phyloP scores from a whole-genome alignment of 2,888 invertebrate species.

The Cyrtodaria siliqua region DNA sequence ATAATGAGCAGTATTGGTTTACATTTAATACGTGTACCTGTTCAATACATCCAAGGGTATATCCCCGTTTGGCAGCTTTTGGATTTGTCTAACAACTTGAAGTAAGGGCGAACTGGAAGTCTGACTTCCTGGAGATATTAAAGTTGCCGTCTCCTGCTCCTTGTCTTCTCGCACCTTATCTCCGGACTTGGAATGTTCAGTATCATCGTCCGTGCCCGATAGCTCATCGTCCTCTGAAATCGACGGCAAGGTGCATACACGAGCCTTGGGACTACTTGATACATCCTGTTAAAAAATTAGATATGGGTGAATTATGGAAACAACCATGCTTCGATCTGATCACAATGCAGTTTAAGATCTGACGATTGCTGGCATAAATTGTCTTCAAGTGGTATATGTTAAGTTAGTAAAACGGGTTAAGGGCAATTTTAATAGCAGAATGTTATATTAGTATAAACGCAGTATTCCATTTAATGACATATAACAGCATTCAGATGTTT shows the following conservation, averaged over 20 bases:
- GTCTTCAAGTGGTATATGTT: no score
- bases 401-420: no score
- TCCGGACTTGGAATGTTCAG: constrained; percentile 3
- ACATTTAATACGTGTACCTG: constrained; percentile 53
- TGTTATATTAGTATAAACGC: no score
- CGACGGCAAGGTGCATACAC: constrained; percentile 94
- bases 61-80: constrained; percentile 75
- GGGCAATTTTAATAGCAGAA: no score
- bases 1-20: no score
- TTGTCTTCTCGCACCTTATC: constrained; percentile 44
- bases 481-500: no score
- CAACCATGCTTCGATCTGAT: no score
- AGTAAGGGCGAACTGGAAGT: constrained; percentile 68
- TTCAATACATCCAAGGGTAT: constrained; percentile 53
- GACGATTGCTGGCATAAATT: no score
- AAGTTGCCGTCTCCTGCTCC: constrained; percentile 22
- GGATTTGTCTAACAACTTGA: constrained; percentile 38
- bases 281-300: constrained; percentile 49
- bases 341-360: no score
- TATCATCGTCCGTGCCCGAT: constrained; percentile 50
- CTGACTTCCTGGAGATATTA: constrained; percentile 27
- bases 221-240: constrained; percentile 96
- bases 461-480: no score
- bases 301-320: no score
- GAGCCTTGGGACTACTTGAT: constrained; percentile 88